Evolutionary conservation across 2,113 vertebrate genomes (phyloP).

Genomic region (Centropus unirufus): DNA sequence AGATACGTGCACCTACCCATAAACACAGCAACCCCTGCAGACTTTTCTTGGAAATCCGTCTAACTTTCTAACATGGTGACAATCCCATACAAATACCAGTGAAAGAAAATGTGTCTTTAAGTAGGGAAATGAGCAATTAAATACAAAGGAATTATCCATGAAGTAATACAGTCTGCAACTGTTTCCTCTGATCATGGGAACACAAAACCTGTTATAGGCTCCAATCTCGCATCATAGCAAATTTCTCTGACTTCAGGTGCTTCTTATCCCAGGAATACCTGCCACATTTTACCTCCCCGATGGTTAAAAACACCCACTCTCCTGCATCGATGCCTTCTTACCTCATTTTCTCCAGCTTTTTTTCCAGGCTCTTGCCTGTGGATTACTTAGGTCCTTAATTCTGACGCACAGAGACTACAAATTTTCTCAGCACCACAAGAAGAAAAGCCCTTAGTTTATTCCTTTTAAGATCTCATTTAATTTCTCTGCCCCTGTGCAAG

Average conservation of each 20-base stretch:
- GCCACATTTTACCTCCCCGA: neutral
- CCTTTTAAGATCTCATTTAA: neutral
- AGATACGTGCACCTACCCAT: neutral
- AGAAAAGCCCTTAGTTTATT: neutral
- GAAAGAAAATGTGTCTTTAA: neutral
- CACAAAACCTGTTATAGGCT: neutral
- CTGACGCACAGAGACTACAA: neutral
- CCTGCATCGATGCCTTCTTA: neutral
- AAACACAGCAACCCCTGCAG: neutral
- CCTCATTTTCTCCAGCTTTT: neutral
- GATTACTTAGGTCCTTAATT: neutral
- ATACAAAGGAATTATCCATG: neutral
- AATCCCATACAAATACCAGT: neutral
- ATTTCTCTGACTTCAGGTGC: neutral
- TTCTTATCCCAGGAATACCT: neutral
- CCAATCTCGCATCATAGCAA: neutral
- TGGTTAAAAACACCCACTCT: neutral
- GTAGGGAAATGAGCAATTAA: neutral
- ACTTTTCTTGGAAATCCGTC: neutral
- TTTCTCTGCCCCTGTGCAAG: neutral
- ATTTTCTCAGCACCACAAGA: neutral
- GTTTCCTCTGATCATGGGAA: neutral
- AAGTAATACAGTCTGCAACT: neutral
- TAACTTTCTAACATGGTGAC: neutral
- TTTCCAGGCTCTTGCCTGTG: neutral